A percentile compares a stretch with the other conserved stretches of the same genome.
Conservation (phyloP, 2,113 vertebrate genomes). For the Leptocoma aspasia region DNA sequence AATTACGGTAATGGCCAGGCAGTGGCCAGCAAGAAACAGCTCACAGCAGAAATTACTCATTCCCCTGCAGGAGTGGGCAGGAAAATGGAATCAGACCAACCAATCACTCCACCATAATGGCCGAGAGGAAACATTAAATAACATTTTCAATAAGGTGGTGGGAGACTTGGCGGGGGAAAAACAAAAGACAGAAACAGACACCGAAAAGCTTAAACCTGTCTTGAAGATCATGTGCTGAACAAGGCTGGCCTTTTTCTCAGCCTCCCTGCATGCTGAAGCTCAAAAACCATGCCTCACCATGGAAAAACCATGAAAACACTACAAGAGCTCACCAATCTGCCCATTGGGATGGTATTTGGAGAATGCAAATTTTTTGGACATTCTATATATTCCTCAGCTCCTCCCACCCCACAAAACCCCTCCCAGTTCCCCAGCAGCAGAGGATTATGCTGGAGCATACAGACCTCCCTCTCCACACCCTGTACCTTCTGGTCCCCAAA, state of each 20-base stretch:
- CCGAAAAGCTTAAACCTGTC: background rate
- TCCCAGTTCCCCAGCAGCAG: background rate
- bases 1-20: accelerated
- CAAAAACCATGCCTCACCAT: background rate
- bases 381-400: background rate
- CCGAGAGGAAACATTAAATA: background rate
- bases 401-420: background rate
- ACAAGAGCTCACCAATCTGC: background rate
- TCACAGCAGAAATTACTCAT: background rate
- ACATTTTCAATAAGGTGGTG: background rate
- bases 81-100: background rate
- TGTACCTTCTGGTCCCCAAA: background rate
- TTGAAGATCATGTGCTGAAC: background rate
- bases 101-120: background rate
- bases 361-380: background rate
- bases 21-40: background rate
- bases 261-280: background rate
- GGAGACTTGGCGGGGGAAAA: background rate
- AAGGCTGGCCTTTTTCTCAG: background rate
- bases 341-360: background rate
- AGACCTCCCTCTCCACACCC: background rate
- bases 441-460: background rate
- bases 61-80: background rate
- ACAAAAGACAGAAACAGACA: background rate
- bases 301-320: background rate